These are phyloP conservation scores for Ibycter americanus DNA, from an alignment of 2,797 vertebrate species.

Conservation along the genomic window DNA sequence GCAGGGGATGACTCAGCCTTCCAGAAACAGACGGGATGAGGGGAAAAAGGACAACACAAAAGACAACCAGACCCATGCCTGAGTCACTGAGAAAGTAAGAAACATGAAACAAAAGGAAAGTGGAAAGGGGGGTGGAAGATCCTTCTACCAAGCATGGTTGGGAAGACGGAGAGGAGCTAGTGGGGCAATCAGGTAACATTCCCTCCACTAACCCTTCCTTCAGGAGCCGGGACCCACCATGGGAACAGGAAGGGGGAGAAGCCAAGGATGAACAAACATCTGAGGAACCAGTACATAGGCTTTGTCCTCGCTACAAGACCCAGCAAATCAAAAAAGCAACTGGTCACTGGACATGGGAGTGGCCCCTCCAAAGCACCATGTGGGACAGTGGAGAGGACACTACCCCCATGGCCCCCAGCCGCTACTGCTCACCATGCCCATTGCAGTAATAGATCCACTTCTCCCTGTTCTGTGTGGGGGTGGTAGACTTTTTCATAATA, in stretches of 20 bases:
- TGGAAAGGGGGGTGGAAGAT: background rate
- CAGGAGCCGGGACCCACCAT: background rate
- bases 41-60: background rate
- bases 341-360: rapidly evolving
- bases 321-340: background rate
- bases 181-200: background rate
- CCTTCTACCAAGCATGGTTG: background rate
- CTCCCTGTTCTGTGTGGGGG: conserved; percentile 83
- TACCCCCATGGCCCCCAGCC: rapidly evolving
- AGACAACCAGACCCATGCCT: background rate
- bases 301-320: background rate
- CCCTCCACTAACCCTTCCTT: background rate
- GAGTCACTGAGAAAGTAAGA: background rate
- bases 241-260: background rate
- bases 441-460: conserved; percentile 96
- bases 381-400: rapidly evolving
- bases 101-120: background rate
- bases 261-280: background rate
- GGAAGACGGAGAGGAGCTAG: background rate
- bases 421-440: conserved; percentile 86
- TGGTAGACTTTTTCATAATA: conserved; percentile 86
- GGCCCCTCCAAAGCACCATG: background rate
- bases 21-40: background rate
- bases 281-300: background rate
- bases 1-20: background rate